Evolutionary conservation across 1,140 invertebrate genomes (phyloP).

Genomic region (Tribolium castaneum): DNA sequence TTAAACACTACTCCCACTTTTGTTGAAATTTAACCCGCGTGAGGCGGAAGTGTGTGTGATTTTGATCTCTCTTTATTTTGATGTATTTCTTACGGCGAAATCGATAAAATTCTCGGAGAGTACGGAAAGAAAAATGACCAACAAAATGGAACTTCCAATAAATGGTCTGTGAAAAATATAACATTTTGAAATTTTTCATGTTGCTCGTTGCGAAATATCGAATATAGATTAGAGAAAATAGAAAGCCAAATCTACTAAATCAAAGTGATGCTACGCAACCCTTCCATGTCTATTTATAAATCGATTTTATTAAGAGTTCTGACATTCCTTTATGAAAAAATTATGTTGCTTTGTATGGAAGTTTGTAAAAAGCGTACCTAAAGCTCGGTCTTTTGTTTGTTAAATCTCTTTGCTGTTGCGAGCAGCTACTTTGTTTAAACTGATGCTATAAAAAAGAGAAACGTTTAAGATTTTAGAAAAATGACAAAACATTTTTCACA

Average conservation of each 20-base stretch:
- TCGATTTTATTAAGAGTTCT: conserved; percentile 5
- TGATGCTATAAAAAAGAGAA: not conserved
- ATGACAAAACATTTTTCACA: conserved; percentile 21
- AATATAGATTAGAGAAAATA: conserved; percentile 40
- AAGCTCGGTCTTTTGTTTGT: not conserved
- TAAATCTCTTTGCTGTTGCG: conserved; percentile 11
- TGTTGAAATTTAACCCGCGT: not conserved
- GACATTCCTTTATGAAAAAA: conserved; percentile 17
- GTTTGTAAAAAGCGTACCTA: not conserved
- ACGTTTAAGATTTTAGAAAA: not conserved
- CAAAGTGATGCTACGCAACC: conserved; percentile 11
- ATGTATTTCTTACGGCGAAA: conserved; percentile 37
- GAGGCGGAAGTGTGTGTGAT: conserved; percentile 24
- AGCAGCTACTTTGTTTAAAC: conserved; percentile 22
- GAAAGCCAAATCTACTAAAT: conserved; percentile 35
- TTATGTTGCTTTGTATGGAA: conserved; percentile 3
- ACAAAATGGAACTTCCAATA: conserved; percentile 43
- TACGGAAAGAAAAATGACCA: conserved; percentile 40
- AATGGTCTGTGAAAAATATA: conserved; percentile 43
- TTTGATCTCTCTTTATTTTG: conserved; percentile 32
- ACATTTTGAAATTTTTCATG: conserved; percentile 43
- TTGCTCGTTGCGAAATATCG: conserved; percentile 41
- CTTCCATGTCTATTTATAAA: not conserved
- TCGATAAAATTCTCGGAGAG: conserved; percentile 40
- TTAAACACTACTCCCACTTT: not conserved